Evolutionary conservation across 2,113 vertebrate species (phyloP).

Genomic region (Phyllostomus hastatus): DNA sequence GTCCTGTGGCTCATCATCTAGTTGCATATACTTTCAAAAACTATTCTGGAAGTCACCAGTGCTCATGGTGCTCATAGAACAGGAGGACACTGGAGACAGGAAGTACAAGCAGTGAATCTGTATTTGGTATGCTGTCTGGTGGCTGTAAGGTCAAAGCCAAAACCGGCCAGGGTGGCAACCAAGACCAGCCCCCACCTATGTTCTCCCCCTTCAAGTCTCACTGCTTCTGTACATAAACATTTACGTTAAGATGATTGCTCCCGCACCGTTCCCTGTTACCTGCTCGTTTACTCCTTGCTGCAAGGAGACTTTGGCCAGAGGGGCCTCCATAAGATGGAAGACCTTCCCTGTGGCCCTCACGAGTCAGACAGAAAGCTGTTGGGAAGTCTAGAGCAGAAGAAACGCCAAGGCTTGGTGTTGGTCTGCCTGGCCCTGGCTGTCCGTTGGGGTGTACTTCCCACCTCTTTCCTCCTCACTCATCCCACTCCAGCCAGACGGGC

Average conservation of each 20-base stretch:
- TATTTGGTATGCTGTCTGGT: background rate
- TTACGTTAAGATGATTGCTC: background rate
- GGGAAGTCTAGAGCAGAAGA: background rate
- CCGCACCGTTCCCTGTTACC: accelerated
- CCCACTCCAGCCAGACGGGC: accelerated
- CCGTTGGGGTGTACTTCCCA: background rate
- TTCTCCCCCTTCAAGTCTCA: background rate
- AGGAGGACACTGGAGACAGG: background rate
- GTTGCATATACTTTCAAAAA: background rate
- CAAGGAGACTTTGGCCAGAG: background rate
- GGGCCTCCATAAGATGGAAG: background rate
- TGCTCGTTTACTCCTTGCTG: background rate
- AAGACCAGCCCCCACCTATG: background rate
- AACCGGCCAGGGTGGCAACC: background rate
- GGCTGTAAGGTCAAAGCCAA: background rate
- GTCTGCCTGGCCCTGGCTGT: accelerated
- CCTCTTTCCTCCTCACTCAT: background rate
- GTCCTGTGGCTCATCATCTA: background rate
- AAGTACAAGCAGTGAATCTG: accelerated
- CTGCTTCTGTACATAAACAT: background rate
- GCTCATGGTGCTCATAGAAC: background rate
- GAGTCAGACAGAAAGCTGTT: background rate
- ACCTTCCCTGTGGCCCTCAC: accelerated
- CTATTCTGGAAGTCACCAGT: background rate
- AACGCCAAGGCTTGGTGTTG: background rate